Evolutionary conservation across 2,888 invertebrate species (phyloP), one percentile per base, ranked within the genome.

Genomic region (Oscheius onirici): DNA sequence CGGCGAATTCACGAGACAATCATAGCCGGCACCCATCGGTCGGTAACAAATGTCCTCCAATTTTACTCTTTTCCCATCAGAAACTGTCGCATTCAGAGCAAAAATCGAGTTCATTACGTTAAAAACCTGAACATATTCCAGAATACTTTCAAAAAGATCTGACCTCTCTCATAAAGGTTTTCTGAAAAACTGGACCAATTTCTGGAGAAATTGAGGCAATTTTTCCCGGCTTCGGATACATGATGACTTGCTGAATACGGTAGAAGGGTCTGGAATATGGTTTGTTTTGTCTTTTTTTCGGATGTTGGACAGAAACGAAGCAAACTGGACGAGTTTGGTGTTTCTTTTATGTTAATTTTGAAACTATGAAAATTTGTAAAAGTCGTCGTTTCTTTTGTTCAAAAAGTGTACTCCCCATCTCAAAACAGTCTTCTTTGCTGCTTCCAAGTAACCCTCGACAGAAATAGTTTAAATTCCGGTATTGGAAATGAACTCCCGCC

Each of bases 161-260:
- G 1, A 96, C 92, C 52, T 91, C 91, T 68, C 91, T 87, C 69
- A 97, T 89, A 88, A 97, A 96, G 0, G 92, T 91, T 40, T 91
- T 82, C 79, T 94, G 91, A 88, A 96, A 95, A 0, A 94, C 93
- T 0, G 96, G 94, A 0, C 95, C 95, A 0, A 89, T 93, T 28
- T 46, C 28, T 11, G 20, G n/a, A 3, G 63, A 46, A 49, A 63
- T 17, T 6, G 63, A 49, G 8, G 10, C 24, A 46, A 49, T 74
- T 68, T 26, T 0, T 93, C 91, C 73, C 3, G 54, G 22, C 43
- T 69, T 69, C 1, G 89, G 88, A 26, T 87, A 92, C 80, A 97
- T 93, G 79, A 97, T 95, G 83, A 97, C 90, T 91, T 95, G 95
- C 88, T 96, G 95, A 13, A 93, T 93, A 75, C 95, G 91, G 89